A percentile compares a stretch with the other conserved stretches of the same genome.
Evolutionary conservation across 2,888 invertebrate species (phyloP).

Genomic region (Rhodophaea formosa): DNA sequence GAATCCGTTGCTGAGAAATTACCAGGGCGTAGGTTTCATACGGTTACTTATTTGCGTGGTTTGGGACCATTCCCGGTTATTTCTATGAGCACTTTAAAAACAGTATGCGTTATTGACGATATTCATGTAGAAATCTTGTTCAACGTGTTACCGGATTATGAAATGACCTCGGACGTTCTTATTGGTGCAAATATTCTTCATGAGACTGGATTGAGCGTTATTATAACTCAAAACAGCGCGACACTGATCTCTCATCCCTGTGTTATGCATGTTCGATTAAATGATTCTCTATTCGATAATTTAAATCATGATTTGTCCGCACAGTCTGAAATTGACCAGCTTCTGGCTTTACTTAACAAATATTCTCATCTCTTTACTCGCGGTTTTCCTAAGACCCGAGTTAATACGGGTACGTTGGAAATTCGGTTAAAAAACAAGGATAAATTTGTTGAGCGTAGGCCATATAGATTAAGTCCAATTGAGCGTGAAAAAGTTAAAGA

Average conservation of each 20-base stretch:
- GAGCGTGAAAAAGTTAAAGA: neutral
- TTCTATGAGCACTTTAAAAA: conserved; percentile 9
- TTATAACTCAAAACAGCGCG: conserved; percentile 19
- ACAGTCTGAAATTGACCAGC: too few relatives aligned
- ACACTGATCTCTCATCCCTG: neutral
- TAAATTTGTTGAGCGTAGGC: neutral
- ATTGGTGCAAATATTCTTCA: conserved; percentile 19
- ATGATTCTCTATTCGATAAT: too few relatives aligned
- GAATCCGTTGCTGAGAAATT: conserved; percentile 19
- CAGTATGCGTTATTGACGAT: conserved; percentile 15
- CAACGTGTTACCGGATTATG: conserved; percentile 17
- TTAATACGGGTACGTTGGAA: neutral
- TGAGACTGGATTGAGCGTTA: conserved; percentile 19
- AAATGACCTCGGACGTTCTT: conserved; percentile 19
- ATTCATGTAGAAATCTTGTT: conserved; percentile 20
- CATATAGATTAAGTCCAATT: neutral
- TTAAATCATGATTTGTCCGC: too few relatives aligned
- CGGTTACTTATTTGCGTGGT: conserved; percentile 18
- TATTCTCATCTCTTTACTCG: too few relatives aligned
- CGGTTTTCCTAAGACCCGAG: neutral
- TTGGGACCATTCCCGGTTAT: conserved; percentile 15
- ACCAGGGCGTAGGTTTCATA: conserved; percentile 17
- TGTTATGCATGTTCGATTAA: too few relatives aligned
- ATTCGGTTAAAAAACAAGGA: neutral
- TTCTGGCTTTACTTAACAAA: too few relatives aligned